These are phyloP conservation scores for Philopotamus ludificatus DNA, from an alignment of 1,140 invertebrate species.

Conservation along the genomic window DNA sequence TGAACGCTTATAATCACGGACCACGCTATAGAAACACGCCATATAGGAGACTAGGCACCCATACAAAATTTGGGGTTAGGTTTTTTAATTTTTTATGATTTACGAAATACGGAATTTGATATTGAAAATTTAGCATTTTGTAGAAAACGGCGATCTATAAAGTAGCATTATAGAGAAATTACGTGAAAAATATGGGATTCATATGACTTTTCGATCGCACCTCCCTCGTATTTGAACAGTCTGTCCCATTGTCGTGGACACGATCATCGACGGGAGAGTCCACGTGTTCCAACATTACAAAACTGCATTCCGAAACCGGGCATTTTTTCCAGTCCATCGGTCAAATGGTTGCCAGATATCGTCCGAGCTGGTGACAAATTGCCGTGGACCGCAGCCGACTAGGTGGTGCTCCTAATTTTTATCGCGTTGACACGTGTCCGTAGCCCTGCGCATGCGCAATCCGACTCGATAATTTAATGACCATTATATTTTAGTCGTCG, in stretches of 20 bases:
- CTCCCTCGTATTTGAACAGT: not conserved
- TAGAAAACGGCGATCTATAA: no score
- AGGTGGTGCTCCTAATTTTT: not conserved
- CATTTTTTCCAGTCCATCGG: not conserved
- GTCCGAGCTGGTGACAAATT: conserved; percentile 4
- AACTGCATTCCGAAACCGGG: not conserved
- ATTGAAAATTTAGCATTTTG: no score
- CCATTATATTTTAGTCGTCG: not conserved
- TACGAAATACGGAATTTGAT: no score
- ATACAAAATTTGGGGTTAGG: no score
- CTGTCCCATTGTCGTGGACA: not conserved
- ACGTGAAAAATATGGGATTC: no score
- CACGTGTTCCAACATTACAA: not conserved
- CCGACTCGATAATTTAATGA: not conserved
- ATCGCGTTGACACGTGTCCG: not conserved
- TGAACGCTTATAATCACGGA: no score
- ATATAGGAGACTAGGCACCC: no score
- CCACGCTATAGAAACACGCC: no score
- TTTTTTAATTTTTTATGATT: no score
- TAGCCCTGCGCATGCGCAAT: not conserved
- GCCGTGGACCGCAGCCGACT: not conserved
- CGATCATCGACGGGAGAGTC: not conserved
- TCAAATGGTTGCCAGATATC: not conserved
- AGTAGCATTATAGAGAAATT: no score
- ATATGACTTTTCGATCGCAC: no score